Percentiles rank a stretch among this genome's conserved stretches.
These are phyloP conservation scores for Serinus canaria DNA, from an alignment of 2,113 vertebrate species.

Conservation along the genomic window DNA sequence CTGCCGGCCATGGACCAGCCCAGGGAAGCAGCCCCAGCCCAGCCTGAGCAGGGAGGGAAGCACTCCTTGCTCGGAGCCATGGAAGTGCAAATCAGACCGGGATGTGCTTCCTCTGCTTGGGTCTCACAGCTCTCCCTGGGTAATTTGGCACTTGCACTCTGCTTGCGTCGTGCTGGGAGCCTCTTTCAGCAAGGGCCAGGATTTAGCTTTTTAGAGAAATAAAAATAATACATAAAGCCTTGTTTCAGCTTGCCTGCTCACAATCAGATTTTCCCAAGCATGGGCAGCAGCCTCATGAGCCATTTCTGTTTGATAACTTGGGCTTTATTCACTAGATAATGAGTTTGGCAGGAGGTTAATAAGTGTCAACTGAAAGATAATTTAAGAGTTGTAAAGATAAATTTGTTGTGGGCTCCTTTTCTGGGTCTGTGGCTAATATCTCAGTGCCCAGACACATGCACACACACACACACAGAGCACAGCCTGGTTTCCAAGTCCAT, in stretches of 20 bases:
- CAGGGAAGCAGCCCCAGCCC: not conserved
- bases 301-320: not conserved
- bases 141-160: not conserved
- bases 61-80: not conserved
- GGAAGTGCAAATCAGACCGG: not conserved
- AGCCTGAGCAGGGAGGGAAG: not conserved
- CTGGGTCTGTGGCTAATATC: not conserved
- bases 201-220: not conserved
- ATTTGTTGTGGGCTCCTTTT: conserved; percentile 34
- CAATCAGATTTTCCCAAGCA: not conserved
- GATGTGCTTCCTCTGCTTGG: not conserved
- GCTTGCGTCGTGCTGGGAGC: not conserved
- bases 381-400: conserved; percentile 67
- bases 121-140: not conserved
- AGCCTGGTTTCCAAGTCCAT: not conserved
- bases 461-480: not conserved
- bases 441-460: not conserved
- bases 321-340: conserved; percentile 59
- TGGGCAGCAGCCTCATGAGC: conserved; percentile 17
- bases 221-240: not conserved
- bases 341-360: conserved; percentile 71
- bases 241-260: conserved; percentile 20
- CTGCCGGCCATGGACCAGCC: not conserved
- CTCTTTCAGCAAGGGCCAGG: not conserved
- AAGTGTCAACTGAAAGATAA: conserved; percentile 66